These are phyloP conservation scores for Solenopsis fugax DNA, from an alignment of 1,140 invertebrate species.

Conservation along the genomic window DNA sequence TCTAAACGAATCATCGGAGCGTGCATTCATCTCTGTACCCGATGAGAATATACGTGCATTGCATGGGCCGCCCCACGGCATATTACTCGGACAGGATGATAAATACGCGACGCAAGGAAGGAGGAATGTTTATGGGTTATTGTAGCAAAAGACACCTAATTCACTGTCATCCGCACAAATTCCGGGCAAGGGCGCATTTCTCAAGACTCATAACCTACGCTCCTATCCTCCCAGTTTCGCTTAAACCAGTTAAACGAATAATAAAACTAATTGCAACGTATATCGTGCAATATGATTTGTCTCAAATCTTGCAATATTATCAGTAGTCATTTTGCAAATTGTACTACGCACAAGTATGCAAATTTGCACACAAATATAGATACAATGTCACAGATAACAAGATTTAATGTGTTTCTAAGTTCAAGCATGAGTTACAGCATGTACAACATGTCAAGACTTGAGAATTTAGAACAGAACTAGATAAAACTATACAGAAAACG, in stretches of 20 bases:
- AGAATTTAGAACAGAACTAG: background rate
- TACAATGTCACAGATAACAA: background rate
- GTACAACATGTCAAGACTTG: background rate
- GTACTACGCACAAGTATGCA: background rate
- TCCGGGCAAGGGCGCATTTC: conserved; percentile 42
- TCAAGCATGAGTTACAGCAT: background rate
- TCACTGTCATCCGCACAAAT: conserved; percentile 65
- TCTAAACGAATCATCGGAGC: conserved; percentile 62
- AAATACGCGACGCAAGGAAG: conserved; percentile 49
- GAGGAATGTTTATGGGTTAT: conserved; percentile 65
- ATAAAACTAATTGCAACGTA: conserved; percentile 1
- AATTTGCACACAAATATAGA: background rate
- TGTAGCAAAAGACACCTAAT: conserved; percentile 70
- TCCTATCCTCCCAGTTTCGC: background rate
- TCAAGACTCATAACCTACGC: conserved; percentile 44
- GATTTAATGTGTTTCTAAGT: background rate
- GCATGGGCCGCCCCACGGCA: conserved; percentile 21
- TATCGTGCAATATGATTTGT: background rate
- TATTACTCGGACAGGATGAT: conserved; percentile 63
- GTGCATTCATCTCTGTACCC: conserved; percentile 51
- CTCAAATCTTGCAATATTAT: background rate
- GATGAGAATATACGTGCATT: conserved; percentile 59
- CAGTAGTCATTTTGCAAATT: background rate
- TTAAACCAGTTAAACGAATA: conserved; percentile 3
- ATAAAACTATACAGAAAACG: background rate